Base-by-base conservation (phyloP, 2,797 vertebrate genomes). In the Vireo griseus region DNA sequence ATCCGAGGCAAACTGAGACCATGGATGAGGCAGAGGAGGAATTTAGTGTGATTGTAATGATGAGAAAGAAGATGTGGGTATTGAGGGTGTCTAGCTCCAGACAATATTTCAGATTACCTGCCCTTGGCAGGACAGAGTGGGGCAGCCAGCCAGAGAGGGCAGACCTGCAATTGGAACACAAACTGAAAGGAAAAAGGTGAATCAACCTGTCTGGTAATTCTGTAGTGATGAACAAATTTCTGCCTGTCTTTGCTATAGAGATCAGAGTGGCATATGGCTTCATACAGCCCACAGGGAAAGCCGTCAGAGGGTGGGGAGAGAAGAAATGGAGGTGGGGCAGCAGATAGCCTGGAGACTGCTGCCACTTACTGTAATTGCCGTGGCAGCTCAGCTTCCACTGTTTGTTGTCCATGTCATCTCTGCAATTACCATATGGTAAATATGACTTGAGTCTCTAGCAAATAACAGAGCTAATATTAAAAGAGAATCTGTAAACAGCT, bases 401-500 rank as follows among this genome's bases (percentile, higher is more conserved):
- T 89, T 92, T 85, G 95, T 76, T 86, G 89, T 90, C 84, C 72
- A 12, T 91, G 95, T 92, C 91, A 72, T 94, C 77, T 82, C 87
- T 91, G 92, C 87, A 93, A 94, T 94, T 97, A 95, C 85, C 77
- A 62, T 96, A 93, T 89, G 86, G 92, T 95, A 95, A 94, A 95
- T 96, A 94, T 66, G 85, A 87, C 94, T 96, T 91, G 68, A 88
- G 77, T 93, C 91, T 88, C 91, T 69, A 63, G 95, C 93, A 97
- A 97, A 84, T 93, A 94, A 93, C 69, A 84, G 84, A 95, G 74
- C 90, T 90, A 94, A 90, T 96, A 95, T 95, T 96, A 95, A 92
- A 80, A 90, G 50, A 75, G 62, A 96, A 92, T 96, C 89, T 93
- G 93, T 96, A 97, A 95, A 95, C 94, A 96, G 81, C 79, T 81